These are phyloP conservation scores for Paramormyrops hopkinsi DNA, from an alignment of 2,797 vertebrate genomes.

Conservation along the genomic window DNA sequence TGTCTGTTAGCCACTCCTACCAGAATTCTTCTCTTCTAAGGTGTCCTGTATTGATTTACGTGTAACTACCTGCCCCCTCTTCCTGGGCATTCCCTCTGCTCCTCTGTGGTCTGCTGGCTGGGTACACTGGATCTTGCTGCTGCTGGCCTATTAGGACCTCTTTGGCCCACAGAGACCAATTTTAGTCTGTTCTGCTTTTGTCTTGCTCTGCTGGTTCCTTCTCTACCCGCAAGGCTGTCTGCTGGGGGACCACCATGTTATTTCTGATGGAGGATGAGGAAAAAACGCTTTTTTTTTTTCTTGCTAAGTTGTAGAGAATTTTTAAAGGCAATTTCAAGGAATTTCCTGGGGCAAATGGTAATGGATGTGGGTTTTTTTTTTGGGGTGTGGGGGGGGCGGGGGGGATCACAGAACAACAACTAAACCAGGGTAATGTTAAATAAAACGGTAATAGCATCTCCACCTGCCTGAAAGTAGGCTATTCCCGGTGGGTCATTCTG, in stretches of 20 bases:
- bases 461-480: not conserved
- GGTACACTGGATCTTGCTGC: conserved; percentile 19
- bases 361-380: conserved; percentile 27
- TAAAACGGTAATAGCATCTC: not conserved
- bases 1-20: not conserved
- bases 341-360: not conserved
- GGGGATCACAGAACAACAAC: not conserved
- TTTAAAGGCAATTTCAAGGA: not conserved
- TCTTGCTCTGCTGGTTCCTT: conserved; percentile 52
- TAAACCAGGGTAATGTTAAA: conserved; percentile 11
- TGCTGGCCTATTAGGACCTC: conserved; percentile 35
- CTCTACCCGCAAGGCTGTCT: conserved; percentile 25
- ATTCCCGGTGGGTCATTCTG: not conserved
- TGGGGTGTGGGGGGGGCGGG: not conserved
- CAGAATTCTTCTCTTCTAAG: not conserved
- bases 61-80: not conserved
- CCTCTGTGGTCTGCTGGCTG: conserved; percentile 24
- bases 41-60: not conserved
- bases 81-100: conserved; percentile 27
- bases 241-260: conserved; percentile 37
- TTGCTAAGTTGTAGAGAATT: not conserved
- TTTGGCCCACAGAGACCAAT: conserved; percentile 60
- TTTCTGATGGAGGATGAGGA: conserved; percentile 28
- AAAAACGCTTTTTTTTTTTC: not conserved
- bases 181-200: conserved; percentile 39